Evolutionary conservation across 2,113 vertebrate species (phyloP), one percentile per base, ranked within the genome.

Genomic region (Cranoglanis bouderius): DNA sequence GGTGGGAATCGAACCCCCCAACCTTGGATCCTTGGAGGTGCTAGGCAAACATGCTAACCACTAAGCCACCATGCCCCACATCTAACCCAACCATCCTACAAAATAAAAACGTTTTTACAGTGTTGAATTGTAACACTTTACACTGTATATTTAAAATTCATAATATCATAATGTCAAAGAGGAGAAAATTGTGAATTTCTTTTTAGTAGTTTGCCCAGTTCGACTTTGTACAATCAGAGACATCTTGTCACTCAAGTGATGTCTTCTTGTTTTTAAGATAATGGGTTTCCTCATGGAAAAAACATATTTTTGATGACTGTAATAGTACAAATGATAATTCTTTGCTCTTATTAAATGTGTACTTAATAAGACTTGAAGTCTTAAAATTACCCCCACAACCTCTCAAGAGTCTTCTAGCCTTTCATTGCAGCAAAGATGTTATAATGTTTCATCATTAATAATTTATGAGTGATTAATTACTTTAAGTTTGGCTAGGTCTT

Each of bases 391-490:
- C 19, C 46, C 19, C 12, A 16, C 1, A 32, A 46, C 38, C 35
- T 32, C 40, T n/a, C 59, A 14, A 21, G 89, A 92, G 88, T 87
- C 91, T 90, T 82, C 55, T 90, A 84, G 84, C 19, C 85, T 92
- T 78, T 85, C 86, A 90, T 55, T 87, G 82, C 88, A 87, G 86
- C 87, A 91, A 93, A 92, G 88, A 89, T 40, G 88, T 91, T 90
- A 82, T 91, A 92, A 92, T 86, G 83, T 89, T 89, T 93, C 19
- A 51, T 89, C 86, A 88, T 92, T 51, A 93, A 94, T 94, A 92
- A 93, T 95, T 94, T 94, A 94, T 85, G 87, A 86, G 80, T 5
- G 12, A 89, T 91, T 91, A 93, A 94, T 94, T 93, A 94, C 93
- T 92, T 92, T 74, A 92, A 85, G 85, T 85, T 93, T 93, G 92